These are phyloP conservation scores for Drosophila hamatofila DNA, from an alignment of 2,888 invertebrate species.

Conservation along the genomic window DNA sequence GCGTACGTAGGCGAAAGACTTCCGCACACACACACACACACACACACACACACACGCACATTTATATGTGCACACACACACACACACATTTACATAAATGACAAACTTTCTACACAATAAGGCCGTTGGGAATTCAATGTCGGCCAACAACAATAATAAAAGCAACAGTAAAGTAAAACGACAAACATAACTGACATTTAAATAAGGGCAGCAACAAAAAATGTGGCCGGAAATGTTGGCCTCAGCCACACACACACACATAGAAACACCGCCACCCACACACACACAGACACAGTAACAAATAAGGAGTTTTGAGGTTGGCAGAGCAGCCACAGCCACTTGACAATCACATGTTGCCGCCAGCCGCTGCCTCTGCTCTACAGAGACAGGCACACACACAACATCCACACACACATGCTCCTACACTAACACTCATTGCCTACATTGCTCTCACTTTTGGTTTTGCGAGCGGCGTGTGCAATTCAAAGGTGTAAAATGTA, in stretches of 20 bases:
- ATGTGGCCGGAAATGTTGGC: slow-evolving; percentile 51
- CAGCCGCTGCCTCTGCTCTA: slow-evolving; percentile 5
- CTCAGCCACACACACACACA: slow-evolving; percentile 20
- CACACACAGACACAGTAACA: slow-evolving; percentile 12
- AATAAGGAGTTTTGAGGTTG: slow-evolving; percentile 29
- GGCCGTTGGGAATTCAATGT: slow-evolving; percentile 51
- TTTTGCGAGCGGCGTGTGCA: slow-evolving; percentile 27
- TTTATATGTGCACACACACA: neutral
- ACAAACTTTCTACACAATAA: slow-evolving; percentile 44
- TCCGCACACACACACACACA: neutral
- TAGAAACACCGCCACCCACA: slow-evolving; percentile 1
- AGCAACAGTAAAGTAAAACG: slow-evolving; percentile 52
- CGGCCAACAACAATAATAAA: slow-evolving; percentile 21
- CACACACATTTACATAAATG: slow-evolving; percentile 28
- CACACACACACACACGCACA: neutral
- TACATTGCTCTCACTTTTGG: neutral
- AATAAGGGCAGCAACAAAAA: slow-evolving; percentile 45
- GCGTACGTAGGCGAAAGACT: neutral
- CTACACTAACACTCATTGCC: neutral
- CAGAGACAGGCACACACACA: neutral
- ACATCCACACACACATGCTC: neutral
- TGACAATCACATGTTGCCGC: slow-evolving; percentile 69
- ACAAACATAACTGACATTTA: slow-evolving; percentile 69
- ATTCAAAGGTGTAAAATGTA: slow-evolving; percentile 73
- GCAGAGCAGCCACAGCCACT: slow-evolving; percentile 39